These are phyloP conservation scores for Stenodema calcarata DNA, from an alignment of 2,888 invertebrate species.

Conservation along the genomic window DNA sequence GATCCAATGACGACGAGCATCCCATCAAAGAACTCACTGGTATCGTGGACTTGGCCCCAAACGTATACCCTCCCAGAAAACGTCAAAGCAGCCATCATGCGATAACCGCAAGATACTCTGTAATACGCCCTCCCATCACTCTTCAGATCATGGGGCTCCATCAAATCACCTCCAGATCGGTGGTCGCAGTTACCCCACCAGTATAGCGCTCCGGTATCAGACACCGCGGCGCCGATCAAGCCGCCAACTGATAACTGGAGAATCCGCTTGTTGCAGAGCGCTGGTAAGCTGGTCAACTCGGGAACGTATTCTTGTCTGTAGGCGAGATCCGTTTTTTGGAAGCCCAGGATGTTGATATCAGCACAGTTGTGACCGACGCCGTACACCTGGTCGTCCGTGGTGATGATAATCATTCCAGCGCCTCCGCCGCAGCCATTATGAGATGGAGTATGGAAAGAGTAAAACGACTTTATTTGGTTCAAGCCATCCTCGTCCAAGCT, in stretches of 20 bases:
- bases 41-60: background rate
- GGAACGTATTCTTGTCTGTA: background rate
- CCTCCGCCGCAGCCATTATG: background rate
- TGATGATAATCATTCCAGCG: background rate
- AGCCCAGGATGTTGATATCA: background rate
- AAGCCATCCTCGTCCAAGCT: background rate
- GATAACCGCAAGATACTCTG: background rate
- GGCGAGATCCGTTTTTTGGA: background rate
- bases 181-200: background rate
- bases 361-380: background rate
- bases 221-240: background rate
- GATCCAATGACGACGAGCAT: background rate
- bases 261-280: background rate
- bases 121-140: background rate
- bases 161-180: background rate
- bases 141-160: background rate
- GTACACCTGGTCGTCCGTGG: background rate
- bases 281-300: background rate
- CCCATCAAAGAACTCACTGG: background rate
- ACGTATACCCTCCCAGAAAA: background rate
- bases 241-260: background rate
- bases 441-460: background rate
- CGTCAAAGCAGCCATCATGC: background rate
- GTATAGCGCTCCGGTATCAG: background rate
- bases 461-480: background rate